These are phyloP conservation scores for Mythimna albipuncta DNA, from an alignment of 2,888 invertebrate genomes.

Conservation along the genomic window DNA sequence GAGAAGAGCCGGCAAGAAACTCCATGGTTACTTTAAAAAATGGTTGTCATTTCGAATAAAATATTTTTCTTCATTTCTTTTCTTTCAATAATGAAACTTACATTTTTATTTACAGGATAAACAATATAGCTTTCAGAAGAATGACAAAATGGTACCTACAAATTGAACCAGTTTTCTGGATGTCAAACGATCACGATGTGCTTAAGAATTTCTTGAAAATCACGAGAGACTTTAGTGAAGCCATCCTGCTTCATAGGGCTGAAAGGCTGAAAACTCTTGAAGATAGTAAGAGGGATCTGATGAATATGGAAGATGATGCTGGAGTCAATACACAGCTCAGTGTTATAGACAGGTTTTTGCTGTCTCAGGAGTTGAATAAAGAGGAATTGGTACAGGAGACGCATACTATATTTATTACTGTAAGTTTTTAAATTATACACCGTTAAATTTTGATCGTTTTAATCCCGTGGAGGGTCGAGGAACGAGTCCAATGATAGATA, in stretches of 20 bases:
- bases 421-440: conserved; percentile 63
- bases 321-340: conserved; percentile 75
- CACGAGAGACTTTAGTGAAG: conserved; percentile 63
- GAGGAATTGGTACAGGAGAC: conserved; percentile 77
- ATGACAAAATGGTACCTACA: conserved; percentile 86
- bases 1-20: too few species aligned
- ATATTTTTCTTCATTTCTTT: too few species aligned
- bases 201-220: conserved; percentile 65
- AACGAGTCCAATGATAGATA: too few species aligned
- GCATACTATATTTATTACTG: conserved; percentile 84
- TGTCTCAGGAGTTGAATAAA: conserved; percentile 74
- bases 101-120: conserved; percentile 69
- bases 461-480: too few species aligned
- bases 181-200: conserved; percentile 62
- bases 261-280: conserved; percentile 68
- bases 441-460: too few species aligned
- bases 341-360: conserved; percentile 82
- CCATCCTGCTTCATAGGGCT: conserved; percentile 69
- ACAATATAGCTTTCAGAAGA: conserved; percentile 77
- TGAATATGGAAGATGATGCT: conserved; percentile 73
- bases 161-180: conserved; percentile 79
- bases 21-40: too few species aligned
- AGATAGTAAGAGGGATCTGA: conserved; percentile 61
- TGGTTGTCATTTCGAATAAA: too few species aligned
- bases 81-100: background rate